Evolutionary conservation across 2,888 invertebrate genomes (phyloP), one percentile per base, ranked within the genome.

Genomic region (Hofmannophila pseudospretella): DNA sequence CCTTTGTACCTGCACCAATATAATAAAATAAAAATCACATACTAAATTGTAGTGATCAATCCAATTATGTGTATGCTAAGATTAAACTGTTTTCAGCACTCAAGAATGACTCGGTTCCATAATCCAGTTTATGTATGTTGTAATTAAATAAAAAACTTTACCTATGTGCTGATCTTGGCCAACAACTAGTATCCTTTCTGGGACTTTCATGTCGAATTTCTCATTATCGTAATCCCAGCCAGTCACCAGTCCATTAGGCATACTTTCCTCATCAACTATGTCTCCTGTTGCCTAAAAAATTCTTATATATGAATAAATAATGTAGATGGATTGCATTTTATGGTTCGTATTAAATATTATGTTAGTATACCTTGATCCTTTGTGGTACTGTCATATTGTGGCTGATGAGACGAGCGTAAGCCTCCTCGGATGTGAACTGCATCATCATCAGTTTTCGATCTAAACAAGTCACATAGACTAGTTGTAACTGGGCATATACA

Each of bases 181-280:
- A 56, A 94, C 90, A 31, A 97, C 94, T 51, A 97, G 89, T 70
- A 98, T 97, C 65, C 96, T 90, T 64, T 97, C 97, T 2, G 97
- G 97, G 23, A 98, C 97, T 65, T 93, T 93, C 97, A 97, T 97
- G 55, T 94, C 93, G 71, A 94, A 92, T 77, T 93, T 94, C 54
- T 95, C 94, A 57, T 88, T 88, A 42, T 88, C 88, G 66, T 90
- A 89, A 51, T 89, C 88, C 92, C 92, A 93, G 27, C 88, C 89
- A 36, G 68, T 51, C 45, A 90, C 89, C 36, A 88, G 77, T 47
- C 91, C 90, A 68, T 91, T 90, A 5, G 90, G 82, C n/a, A 86
- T 63, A 54, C 78, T 68, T 35, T 94, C 92, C 36, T 91, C 90
- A 57, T 91, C 92, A 12, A 86, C 87, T 50, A 84, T 89, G 59